Conservation (phyloP, 2,113 vertebrate species). For the Mesoclemmys tuberculata region DNA sequence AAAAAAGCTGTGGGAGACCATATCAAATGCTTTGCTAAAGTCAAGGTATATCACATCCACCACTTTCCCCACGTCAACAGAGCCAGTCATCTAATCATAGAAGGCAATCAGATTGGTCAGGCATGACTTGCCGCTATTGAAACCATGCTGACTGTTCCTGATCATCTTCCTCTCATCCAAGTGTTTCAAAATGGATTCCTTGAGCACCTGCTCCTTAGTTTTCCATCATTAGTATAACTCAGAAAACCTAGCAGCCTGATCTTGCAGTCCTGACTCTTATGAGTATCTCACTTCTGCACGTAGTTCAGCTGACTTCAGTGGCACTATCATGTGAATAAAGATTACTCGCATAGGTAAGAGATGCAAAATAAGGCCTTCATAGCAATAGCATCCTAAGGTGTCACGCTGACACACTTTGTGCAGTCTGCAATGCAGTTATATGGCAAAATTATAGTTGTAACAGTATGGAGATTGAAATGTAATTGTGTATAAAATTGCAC, state of each 20-base stretch:
- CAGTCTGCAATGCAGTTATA: constrained; percentile 30
- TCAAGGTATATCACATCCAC: too few species aligned
- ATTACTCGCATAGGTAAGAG: constrained; percentile 5
- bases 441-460: constrained; percentile 43
- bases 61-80: too few species aligned
- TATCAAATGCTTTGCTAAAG: too few species aligned
- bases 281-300: neutral
- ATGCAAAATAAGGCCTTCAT: constrained; percentile 19
- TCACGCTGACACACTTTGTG: constrained; percentile 32
- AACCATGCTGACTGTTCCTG: too few species aligned
- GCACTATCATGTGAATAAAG: neutral
- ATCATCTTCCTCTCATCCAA: too few species aligned
- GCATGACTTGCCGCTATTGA: too few species aligned
- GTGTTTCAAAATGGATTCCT: too few species aligned
- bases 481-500: constrained; percentile 58
- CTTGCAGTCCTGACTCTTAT: neutral
- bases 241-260: neutral
- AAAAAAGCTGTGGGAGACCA: too few species aligned
- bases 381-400: constrained; percentile 28
- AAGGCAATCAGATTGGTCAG: too few species aligned
- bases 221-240: neutral
- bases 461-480: constrained; percentile 58
- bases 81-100: too few species aligned
- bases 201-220: too few species aligned
- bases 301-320: neutral